Base-by-base conservation (phyloP, 1,140 invertebrate genomes). In the Onthophagus taurus region DNA sequence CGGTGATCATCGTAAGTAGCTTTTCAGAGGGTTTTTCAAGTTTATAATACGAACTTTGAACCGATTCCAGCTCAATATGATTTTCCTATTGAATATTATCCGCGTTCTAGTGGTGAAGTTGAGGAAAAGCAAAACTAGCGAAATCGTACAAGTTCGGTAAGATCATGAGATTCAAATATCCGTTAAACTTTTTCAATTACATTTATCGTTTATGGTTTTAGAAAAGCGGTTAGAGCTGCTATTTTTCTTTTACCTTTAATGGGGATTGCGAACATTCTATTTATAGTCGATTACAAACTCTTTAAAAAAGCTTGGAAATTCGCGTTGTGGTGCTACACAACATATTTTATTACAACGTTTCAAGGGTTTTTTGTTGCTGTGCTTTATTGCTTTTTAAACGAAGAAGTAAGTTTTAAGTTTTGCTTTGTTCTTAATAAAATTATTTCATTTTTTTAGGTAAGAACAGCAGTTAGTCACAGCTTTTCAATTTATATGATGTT, bases 301-400 rank as follows among this genome's bases (percentile, higher is more conserved):
- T 73, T 78, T 34, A 72, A 76, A 43, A 68, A 74, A 31, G 71
- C 76, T 1, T 75, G 76, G 63, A 72, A 77, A 44, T 91, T 92
- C 53, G 83, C 78, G 1, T 46, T 85, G 0, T 92, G 87, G 86
- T 80, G 79, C 0, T 91, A 87, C 59, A 70, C 71, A 1, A 82
- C 83, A 0, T 81, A 89, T 56, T 84, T 89, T 52, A 68, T 92
- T 8, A 78, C 77, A 2, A 86, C 87, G 1, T 90, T 89, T 58
- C 85, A 93, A 70, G 89, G 89, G 2, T 81, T 90, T 47, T 85
- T 90, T 55, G 80, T 92, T 18, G 80, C 85, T 0, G 72, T 82
- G 2, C 67, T 92, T 13, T 93, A 92, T 62, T 94, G 89, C 59
- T 91, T 92, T 54, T 64, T 87, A 20, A 93, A 93, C 55, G 82